A percentile compares a stretch with the other conserved stretches of the same genome.
These are phyloP conservation scores for Plotosus lineatus DNA, from an alignment of 2,113 vertebrate genomes.

Conservation along the genomic window DNA sequence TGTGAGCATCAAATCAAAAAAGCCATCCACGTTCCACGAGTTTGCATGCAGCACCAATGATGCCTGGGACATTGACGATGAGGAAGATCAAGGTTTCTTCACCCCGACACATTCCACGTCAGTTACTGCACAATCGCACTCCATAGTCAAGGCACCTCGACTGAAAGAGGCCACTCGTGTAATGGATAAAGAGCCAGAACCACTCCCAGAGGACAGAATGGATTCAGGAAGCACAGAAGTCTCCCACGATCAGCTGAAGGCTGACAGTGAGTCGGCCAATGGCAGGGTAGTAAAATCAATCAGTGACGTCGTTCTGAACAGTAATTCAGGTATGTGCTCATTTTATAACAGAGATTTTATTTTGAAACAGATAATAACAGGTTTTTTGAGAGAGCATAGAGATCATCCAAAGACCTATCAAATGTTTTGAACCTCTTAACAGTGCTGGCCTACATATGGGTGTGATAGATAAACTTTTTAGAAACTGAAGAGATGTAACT, in stretches of 20 bases:
- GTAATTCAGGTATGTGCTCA: slow-evolving; percentile 75
- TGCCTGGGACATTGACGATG: slow-evolving; percentile 93
- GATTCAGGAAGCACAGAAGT: slow-evolving; percentile 69
- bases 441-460: not conserved
- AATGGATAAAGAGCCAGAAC: slow-evolving; percentile 70
- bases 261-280: slow-evolving; percentile 64
- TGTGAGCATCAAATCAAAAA: slow-evolving; percentile 83
- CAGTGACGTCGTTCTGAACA: slow-evolving; percentile 83
- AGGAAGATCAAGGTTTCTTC: slow-evolving; percentile 79
- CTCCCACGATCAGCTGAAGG: slow-evolving; percentile 67
- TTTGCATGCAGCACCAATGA: slow-evolving; percentile 93
- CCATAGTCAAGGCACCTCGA: slow-evolving; percentile 69
- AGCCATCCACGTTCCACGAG: slow-evolving; percentile 90
- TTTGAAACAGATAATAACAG: not conserved
- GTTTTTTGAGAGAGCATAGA: not conserved
- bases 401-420: not conserved
- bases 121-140: slow-evolving; percentile 63
- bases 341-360: not conserved
- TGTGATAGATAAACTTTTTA: not conserved
- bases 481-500: no score
- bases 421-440: not conserved
- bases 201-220: slow-evolving; percentile 66
- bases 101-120: slow-evolving; percentile 37
- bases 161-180: slow-evolving; percentile 66
- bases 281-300: slow-evolving; percentile 84